These are phyloP conservation scores for Alfaro cultratus DNA, from an alignment of 2,797 vertebrate genomes.

Conservation along the genomic window DNA sequence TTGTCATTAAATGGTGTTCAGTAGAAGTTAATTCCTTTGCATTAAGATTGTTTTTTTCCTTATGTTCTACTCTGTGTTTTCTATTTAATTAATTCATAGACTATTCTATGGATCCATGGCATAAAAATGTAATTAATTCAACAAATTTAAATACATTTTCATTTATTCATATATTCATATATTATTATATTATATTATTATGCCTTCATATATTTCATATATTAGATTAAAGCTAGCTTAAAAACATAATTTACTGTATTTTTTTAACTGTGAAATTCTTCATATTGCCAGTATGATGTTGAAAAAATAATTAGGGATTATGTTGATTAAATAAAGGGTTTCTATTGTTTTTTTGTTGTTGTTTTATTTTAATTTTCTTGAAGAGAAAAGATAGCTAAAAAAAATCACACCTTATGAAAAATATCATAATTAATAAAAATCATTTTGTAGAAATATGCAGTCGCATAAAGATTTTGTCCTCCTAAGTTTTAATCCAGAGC, in stretches of 20 bases:
- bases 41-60: neutral
- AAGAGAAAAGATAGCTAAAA: no score
- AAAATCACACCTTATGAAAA: neutral
- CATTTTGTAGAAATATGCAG: neutral
- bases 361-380: no score
- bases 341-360: neutral
- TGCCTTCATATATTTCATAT: no score
- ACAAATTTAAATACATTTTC: neutral
- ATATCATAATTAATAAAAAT: neutral
- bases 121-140: neutral
- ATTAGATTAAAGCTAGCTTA: no score
- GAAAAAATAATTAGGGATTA: no score
- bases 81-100: neutral
- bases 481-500: neutral
- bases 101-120: neutral
- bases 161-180: no score
- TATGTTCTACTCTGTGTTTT: neutral
- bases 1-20: neutral
- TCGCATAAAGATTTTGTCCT: neutral
- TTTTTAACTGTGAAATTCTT: no score
- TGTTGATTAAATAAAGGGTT: neutral
- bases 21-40: neutral
- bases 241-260: no score
- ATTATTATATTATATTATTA: no score
- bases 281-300: no score